A percentile compares a stretch with the other conserved stretches of the same genome.
These are phyloP conservation scores for Diaphora mendica DNA, from an alignment of 2,888 invertebrate species.

Conservation along the genomic window DNA sequence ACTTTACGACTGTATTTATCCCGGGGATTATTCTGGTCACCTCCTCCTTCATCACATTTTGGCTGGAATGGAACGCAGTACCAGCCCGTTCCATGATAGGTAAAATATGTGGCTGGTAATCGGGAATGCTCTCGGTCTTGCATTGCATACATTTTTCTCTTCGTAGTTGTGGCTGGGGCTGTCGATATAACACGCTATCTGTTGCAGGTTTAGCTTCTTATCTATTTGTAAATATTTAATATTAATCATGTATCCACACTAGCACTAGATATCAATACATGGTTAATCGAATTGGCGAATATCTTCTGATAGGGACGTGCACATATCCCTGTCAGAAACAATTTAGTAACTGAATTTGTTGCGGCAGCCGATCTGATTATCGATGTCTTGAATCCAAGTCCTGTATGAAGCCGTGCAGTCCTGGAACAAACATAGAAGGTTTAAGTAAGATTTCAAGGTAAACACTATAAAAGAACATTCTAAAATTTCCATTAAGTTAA, in stretches of 20 bases:
- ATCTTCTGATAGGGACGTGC: background rate
- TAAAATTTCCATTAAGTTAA: background rate
- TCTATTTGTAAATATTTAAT: conserved; percentile 24
- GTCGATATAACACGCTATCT: conserved; percentile 78
- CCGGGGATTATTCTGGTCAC: conserved; percentile 96
- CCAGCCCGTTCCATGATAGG: conserved; percentile 96
- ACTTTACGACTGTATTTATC: conserved; percentile 96
- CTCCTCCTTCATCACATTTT: conserved; percentile 94
- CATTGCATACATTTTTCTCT: conserved; percentile 69
- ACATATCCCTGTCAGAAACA: background rate
- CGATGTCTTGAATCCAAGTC: background rate
- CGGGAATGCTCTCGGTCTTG: conserved; percentile 76
- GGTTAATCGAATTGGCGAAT: conserved; percentile 1
- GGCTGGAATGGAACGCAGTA: conserved; percentile 96
- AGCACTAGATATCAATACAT: background rate
- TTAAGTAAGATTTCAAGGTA: background rate
- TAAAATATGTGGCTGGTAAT: conserved; percentile 83
- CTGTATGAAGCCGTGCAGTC: background rate
- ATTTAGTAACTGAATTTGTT: background rate
- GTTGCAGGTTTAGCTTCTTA: conserved; percentile 74
- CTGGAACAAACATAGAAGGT: background rate
- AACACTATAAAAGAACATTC: background rate
- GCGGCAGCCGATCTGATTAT: background rate
- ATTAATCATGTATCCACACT: conserved; percentile 6
- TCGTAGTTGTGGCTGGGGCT: conserved; percentile 80